Base-by-base conservation (phyloP, 2,797 vertebrate genomes). In the Scyliorhinus canicula region DNA sequence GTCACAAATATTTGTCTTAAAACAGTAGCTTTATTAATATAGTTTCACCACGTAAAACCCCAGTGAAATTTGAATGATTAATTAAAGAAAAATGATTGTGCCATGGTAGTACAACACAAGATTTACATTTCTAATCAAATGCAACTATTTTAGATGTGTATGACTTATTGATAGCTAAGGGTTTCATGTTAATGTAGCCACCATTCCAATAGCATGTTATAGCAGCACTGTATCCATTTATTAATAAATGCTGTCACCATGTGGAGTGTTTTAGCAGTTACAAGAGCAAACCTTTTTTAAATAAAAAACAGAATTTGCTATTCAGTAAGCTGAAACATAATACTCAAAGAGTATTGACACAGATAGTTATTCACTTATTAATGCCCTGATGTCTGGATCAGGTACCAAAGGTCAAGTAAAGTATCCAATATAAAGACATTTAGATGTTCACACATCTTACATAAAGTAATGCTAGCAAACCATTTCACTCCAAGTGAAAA, bases 161-260 rank as follows among this genome's bases (percentile, higher is more conserved):
- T 26, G 40, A 47, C 40, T 47, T 82, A 26, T 26, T 82, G 4
- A 79, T 82, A 44, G 44, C 40, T 47, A 47, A 47, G 79, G 44
- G 21, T 82, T 82, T 24, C 44, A 82, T 47, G 21, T 82, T 82
- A 82, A 47, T 9, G 8, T 1, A 82, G 1, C 71, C 79, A 82
- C 21, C 2, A 7, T 47, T 24, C 44, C 44, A 4, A 82, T 8
- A 82, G 19, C 79, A 47, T 82, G 79, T 47, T 47, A 82, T 2
- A 90, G 7, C 4, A 60, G 35, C 26, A n/a, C 31, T 60, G 50
- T 90, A 60, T 57, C 60, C 14, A 93, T 47, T 93, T 93, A 26
- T 50, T 94, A 31, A n/a, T 52, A 52, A 94, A 71, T 74, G n/a
- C 47, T 94, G 93, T 26, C 93, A 50, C 69, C 67, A n/a, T 94